Evolutionary conservation across 2,113 vertebrate species (phyloP).

Genomic region (Callorhinus ursinus): DNA sequence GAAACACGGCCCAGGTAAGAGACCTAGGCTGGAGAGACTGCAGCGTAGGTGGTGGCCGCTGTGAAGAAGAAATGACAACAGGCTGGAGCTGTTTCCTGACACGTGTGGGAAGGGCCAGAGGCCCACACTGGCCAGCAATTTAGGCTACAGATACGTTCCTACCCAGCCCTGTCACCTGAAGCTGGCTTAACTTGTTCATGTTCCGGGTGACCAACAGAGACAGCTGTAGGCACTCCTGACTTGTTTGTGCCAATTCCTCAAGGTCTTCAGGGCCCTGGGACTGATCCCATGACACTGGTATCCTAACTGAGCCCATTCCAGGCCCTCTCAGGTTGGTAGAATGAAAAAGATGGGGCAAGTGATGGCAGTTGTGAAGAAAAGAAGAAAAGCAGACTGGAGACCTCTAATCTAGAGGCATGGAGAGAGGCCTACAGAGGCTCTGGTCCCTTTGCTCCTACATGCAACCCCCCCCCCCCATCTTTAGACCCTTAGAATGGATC

Average conservation of each 20-base stretch:
- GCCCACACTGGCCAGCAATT: background rate
- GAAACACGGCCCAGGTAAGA: background rate
- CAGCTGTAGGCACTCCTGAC: background rate
- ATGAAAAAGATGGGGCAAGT: background rate
- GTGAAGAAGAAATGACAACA: background rate
- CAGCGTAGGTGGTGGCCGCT: background rate
- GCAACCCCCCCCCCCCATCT: background rate
- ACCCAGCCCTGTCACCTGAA: background rate
- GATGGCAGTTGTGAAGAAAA: conserved; percentile 47
- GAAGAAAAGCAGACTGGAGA: background rate
- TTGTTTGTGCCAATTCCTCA: background rate
- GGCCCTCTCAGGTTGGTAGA: background rate
- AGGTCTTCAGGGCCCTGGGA: background rate
- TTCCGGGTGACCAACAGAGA: background rate
- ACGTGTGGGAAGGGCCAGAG: background rate
- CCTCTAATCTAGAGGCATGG: background rate
- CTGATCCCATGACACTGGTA: background rate
- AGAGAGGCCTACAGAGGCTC: background rate
- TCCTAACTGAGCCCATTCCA: background rate
- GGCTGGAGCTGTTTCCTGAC: background rate
- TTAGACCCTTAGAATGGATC: background rate
- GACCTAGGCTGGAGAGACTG: background rate
- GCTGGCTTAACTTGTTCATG: background rate
- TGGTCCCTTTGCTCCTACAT: background rate
- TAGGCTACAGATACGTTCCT: background rate